A percentile compares a stretch with the other conserved stretches of the same genome.
Conservation (phyloP, 2,797 vertebrate genomes). For the Sebastes paucispinis region DNA sequence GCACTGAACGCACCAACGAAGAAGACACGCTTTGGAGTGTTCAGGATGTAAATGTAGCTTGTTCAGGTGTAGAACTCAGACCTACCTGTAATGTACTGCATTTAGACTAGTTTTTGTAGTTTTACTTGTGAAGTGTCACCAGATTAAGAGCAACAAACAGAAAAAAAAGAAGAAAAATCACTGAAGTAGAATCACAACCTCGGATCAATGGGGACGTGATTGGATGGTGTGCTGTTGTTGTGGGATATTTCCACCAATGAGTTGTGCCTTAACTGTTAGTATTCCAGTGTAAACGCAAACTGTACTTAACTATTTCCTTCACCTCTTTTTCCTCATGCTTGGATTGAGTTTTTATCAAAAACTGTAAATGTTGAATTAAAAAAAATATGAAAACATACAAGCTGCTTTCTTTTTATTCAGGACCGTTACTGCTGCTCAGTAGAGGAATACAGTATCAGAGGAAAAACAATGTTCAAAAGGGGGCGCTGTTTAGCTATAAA, state of each 20-base stretch:
- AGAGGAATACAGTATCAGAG: background rate
- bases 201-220: background rate
- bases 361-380: conserved; percentile 43
- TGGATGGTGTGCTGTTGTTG: conserved; percentile 1
- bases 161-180: background rate
- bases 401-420: background rate
- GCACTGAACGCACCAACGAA: conserved; percentile 90
- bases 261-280: conserved; percentile 67
- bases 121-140: background rate
- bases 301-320: conserved; percentile 5
- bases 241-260: conserved; percentile 30
- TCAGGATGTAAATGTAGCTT: conserved; percentile 87
- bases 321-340: background rate
- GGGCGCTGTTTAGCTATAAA: conserved; percentile 69
- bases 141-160: conserved; percentile 14
- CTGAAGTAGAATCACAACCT: background rate
- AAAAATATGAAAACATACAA: background rate
- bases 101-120: conserved; percentile 17
- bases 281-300: conserved; percentile 25
- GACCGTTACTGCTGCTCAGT: background rate
- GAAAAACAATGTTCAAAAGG: conserved; percentile 42
- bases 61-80: background rate
- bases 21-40: conserved; percentile 92
- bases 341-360: background rate
- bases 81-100: background rate